These are phyloP conservation scores for Ditylenchus dipsaci DNA, from an alignment of 1,140 invertebrate species.

Conservation along the genomic window DNA sequence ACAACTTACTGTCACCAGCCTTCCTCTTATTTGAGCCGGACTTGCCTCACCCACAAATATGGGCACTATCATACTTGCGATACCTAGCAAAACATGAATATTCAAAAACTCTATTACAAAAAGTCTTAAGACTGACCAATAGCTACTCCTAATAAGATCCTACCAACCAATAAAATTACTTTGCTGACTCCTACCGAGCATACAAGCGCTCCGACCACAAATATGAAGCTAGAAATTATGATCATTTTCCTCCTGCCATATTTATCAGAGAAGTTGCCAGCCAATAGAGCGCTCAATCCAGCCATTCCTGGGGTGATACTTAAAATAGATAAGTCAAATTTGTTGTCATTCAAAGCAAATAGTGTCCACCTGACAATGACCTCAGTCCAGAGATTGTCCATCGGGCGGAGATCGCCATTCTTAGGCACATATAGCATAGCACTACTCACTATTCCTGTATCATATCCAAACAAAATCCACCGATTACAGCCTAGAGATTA, in stretches of 20 bases:
- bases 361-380: slow-evolving; percentile 51
- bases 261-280: slow-evolving; percentile 62
- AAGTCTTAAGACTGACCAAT: slow-evolving; percentile 62
- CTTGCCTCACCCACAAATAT: slow-evolving; percentile 67
- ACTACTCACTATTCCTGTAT: slow-evolving; percentile 66
- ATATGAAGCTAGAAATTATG: slow-evolving; percentile 64
- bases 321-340: not conserved
- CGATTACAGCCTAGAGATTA: slow-evolving; percentile 62
- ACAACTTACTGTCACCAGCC: slow-evolving; percentile 60
- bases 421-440: slow-evolving; percentile 65
- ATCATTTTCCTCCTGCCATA: slow-evolving; percentile 65
- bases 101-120: not conserved
- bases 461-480: slow-evolving; percentile 69
- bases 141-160: slow-evolving; percentile 65
- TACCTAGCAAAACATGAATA: slow-evolving; percentile 57
- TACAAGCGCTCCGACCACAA: slow-evolving; percentile 64
- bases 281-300: slow-evolving; percentile 63
- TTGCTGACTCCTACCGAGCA: slow-evolving; percentile 63
- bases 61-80: slow-evolving; percentile 66
- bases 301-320: slow-evolving; percentile 57
- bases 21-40: slow-evolving; percentile 62
- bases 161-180: slow-evolving; percentile 62
- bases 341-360: no score
- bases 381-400: slow-evolving; percentile 36
- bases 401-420: slow-evolving; percentile 32